phyloP scores from a whole-genome alignment of 2,888 invertebrate genomes.

The Unio delphinus region DNA sequence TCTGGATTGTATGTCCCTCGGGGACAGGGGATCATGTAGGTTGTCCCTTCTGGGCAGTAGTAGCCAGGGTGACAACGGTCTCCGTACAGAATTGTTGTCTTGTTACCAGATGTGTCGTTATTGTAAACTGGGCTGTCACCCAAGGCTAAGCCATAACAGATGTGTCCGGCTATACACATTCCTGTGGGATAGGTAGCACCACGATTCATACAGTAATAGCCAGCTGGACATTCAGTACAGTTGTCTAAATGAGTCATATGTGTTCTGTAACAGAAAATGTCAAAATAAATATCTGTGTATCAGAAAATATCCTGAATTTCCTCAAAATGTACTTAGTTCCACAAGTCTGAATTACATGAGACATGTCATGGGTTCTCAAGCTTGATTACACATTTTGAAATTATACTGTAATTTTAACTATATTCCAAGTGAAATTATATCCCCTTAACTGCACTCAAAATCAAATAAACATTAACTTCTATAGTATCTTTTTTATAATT shows the following conservation, averaged over 20 bases:
- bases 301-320: no score
- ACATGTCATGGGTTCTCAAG: no score
- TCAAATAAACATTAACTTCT: no score
- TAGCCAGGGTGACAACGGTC: conserved; percentile 66
- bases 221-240: conserved; percentile 62
- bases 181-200: conserved; percentile 61
- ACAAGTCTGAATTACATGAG: no score
- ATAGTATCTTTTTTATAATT: no score
- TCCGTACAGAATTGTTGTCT: conserved; percentile 63
- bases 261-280: conserved; percentile 31
- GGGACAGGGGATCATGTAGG: conserved; percentile 63
- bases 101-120: conserved; percentile 58
- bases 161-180: conserved; percentile 66
- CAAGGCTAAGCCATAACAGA: conserved; percentile 61
- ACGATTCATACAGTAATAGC: conserved; percentile 63
- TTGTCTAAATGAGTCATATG: conserved; percentile 42
- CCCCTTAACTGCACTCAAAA: no score
- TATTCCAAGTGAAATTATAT: no score
- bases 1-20: conserved; percentile 64
- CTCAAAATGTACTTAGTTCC: no score
- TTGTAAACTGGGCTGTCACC: conserved; percentile 66
- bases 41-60: conserved; percentile 65
- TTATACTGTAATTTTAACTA: no score
- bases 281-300: not conserved
- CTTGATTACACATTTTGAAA: no score